A percentile compares a stretch with the other conserved stretches of the same genome.
These are phyloP conservation scores for Thamnaconus septentrionalis DNA, from an alignment of 2,113 vertebrate genomes.

Conservation along the genomic window DNA sequence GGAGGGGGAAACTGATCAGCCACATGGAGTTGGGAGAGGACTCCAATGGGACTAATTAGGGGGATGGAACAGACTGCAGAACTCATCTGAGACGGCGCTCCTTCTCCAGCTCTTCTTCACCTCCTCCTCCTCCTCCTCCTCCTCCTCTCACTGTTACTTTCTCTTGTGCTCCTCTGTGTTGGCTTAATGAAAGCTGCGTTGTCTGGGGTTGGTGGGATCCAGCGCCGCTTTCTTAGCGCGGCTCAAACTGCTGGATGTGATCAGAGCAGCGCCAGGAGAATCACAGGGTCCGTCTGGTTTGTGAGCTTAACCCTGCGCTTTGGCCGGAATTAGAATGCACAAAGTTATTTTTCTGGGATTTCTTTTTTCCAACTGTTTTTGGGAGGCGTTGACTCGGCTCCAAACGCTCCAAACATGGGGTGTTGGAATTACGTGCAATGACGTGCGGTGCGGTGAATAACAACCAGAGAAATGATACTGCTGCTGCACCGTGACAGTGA, in stretches of 20 bases:
- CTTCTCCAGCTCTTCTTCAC: constrained; percentile 43
- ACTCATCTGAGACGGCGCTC: constrained; percentile 60
- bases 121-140: too few relatives aligned
- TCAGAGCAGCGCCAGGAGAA: constrained; percentile 14
- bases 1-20: constrained; percentile 66
- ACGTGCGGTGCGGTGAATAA: too few relatives aligned
- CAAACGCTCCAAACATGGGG: too few relatives aligned
- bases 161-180: constrained; percentile 37
- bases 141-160: constrained; percentile 38
- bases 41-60: constrained; percentile 78
- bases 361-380: background rate
- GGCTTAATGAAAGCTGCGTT: constrained; percentile 56
- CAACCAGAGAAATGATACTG: too few relatives aligned
- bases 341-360: too few relatives aligned
- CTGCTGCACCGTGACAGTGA: too few relatives aligned
- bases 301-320: too few relatives aligned
- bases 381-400: too few relatives aligned
- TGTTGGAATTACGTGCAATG: too few relatives aligned
- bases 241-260: constrained; percentile 6
- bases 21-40: constrained; percentile 43
- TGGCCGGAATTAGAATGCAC: too few relatives aligned
- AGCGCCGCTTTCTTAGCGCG: constrained; percentile 12
- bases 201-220: constrained; percentile 43
- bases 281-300: background rate
- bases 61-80: constrained; percentile 72